These are phyloP conservation scores for Cyphomyrus discorhynchus DNA, from an alignment of 2,113 vertebrate species.

Conservation along the genomic window DNA sequence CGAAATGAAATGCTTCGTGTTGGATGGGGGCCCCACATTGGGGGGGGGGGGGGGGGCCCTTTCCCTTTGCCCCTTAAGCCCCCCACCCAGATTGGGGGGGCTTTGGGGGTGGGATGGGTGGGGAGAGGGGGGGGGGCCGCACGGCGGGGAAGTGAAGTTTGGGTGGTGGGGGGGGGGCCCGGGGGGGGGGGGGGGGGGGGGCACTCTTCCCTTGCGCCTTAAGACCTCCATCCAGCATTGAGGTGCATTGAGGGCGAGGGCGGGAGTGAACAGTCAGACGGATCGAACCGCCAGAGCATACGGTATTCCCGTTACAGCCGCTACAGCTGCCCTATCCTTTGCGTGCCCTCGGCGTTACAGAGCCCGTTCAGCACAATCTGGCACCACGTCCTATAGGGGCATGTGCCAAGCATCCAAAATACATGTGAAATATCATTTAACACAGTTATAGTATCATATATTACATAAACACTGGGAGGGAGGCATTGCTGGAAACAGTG, in stretches of 20 bases:
- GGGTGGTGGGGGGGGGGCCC: too few species aligned
- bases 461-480: not conserved
- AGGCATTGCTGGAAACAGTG: not conserved
- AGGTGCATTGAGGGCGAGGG: not conserved
- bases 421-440: not conserved
- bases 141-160: too few species aligned
- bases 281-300: not conserved
- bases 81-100: not conserved
- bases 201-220: not conserved
- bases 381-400: not conserved
- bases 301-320: not conserved
- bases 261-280: not conserved
- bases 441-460: not conserved
- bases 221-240: not conserved
- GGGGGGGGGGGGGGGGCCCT: not conserved
- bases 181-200: not conserved
- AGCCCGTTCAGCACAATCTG: not conserved
- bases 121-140: too few species aligned
- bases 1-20: not conserved
- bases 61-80: not conserved
- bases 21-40: not conserved
- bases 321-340: not conserved
- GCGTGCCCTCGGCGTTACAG: not conserved
- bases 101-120: too few species aligned
- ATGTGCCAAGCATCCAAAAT: not conserved